A percentile compares a stretch with the other conserved stretches of the same genome.
These are phyloP conservation scores for Chloroclysta siterata DNA, from an alignment of 2,888 invertebrate genomes.

Conservation along the genomic window DNA sequence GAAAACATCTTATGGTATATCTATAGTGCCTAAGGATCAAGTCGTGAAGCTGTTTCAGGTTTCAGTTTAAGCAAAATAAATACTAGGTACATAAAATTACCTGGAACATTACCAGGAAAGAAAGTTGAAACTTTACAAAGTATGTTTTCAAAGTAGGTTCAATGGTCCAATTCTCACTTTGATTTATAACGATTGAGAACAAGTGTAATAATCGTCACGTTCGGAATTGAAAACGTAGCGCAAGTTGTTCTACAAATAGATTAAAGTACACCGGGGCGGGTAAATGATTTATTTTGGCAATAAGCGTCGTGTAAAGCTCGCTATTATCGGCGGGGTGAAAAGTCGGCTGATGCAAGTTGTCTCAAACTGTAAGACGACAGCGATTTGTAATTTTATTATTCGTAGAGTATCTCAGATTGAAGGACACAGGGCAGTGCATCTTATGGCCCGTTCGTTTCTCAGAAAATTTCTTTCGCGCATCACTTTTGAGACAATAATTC, in stretches of 20 bases:
- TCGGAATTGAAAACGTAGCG: constrained; percentile 35
- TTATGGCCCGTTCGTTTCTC: too few species aligned
- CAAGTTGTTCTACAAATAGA: constrained; percentile 54
- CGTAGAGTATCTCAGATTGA: too few species aligned
- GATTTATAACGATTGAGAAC: constrained; percentile 28
- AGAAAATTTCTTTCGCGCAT: too few species aligned
- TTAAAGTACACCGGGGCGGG: constrained; percentile 57
- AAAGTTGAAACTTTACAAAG: not conserved
- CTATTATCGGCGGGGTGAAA: constrained; percentile 61
- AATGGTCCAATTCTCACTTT: constrained; percentile 18
- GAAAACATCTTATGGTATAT: too few species aligned
- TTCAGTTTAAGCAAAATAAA: too few species aligned
- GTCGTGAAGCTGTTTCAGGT: too few species aligned
- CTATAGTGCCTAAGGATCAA: too few species aligned
- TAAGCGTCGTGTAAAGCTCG: constrained; percentile 76
- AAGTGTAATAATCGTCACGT: constrained; percentile 35
- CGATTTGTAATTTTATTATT: constrained; percentile 3
- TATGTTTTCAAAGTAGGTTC: constrained; percentile 1
- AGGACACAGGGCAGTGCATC: too few species aligned
- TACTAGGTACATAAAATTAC: too few species aligned
- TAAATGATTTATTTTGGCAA: constrained; percentile 78
- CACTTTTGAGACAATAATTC: too few species aligned
- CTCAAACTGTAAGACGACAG: constrained; percentile 36
- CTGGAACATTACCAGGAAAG: too few species aligned
- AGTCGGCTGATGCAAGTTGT: constrained; percentile 35